Evolutionary conservation across 2,113 vertebrate species (phyloP), one percentile per base, ranked within the genome.

Genomic region (Sturnira hondurensis): DNA sequence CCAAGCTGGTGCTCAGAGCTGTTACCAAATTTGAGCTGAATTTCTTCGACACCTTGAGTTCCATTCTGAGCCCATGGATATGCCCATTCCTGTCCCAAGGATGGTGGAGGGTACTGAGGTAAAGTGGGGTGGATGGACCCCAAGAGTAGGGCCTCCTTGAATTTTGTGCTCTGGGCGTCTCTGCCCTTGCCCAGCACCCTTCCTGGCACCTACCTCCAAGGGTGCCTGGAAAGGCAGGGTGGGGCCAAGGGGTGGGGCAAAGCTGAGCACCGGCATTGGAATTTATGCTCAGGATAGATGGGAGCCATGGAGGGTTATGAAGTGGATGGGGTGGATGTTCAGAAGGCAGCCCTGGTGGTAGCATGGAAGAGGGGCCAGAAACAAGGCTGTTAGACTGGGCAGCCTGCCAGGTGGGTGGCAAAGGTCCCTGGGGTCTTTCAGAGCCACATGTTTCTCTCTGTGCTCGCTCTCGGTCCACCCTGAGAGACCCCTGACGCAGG

Each of bases 401-500:
- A 97, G 95, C 95, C 96, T 74, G 81, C 71, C 91, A 96, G 96
- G 92, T 7, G 0, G 94, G 95, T 93, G 95, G 82, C 92, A 82
- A 94, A 92, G 97, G 89, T 80, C 17, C 73, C 86, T 87, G 28
- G 63, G 74, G 96, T 56, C 65, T 76, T 97, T 96, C 52, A 74
- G 97, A 95, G 81, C 78, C 78, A 68, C 91, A 33, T 86, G 83
- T 96, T 97, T 98, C 92, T 65, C 92, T 91, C 83, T 22, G 96
- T 97, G 97, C 80, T 28, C 73, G 89, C 96, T 94, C 97, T 93
- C 87, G 86, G 91, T 97, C 97, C 93, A 82, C 98, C 89, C 96
- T 36, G 54, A 80, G 36, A 97, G 94, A 91, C 93, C 88, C 91
- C 96, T 96, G 54, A 7, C 82, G 58, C 83, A 85, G 96, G 96